A percentile compares a stretch with the other conserved stretches of the same genome.
Evolutionary conservation across 2,797 vertebrate species (phyloP).

Genomic region (Leontocebus nigricollis): DNA sequence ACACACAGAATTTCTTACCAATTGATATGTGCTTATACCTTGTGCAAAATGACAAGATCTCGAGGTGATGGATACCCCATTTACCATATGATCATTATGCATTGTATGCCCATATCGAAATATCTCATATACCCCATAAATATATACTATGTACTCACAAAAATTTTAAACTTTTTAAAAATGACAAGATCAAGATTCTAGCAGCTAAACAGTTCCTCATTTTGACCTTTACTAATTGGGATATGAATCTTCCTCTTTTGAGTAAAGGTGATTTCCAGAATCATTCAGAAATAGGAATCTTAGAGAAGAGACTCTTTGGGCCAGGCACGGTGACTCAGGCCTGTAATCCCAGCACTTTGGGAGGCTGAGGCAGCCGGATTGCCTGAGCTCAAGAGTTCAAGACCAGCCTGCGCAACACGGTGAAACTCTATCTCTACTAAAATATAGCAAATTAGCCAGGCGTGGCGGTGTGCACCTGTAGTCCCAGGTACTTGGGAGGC

Average conservation of each 20-base stretch:
- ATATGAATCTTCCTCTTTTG: conserved; percentile 81
- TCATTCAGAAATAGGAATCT: conserved; percentile 51
- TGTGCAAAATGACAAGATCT: conserved; percentile 24
- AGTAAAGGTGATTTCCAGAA: conserved; percentile 73
- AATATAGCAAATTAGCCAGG: no score
- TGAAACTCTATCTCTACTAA: no score
- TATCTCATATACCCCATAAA: background rate
- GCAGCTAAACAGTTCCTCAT: conserved; percentile 77
- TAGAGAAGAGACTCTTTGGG: conserved; percentile 42
- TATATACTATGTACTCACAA: background rate
- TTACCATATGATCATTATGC: background rate
- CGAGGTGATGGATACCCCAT: background rate
- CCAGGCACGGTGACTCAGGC: no score
- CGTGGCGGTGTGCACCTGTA: no score
- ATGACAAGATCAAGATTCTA: conserved; percentile 49
- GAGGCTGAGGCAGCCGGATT: no score
- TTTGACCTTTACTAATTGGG: conserved; percentile 75
- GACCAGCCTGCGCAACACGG: no score
- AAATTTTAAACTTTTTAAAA: background rate
- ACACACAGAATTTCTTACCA: background rate
- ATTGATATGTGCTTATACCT: background rate
- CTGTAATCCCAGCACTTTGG: no score
- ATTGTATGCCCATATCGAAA: background rate
- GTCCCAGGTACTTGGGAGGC: no score
- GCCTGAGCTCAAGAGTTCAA: no score